These are phyloP conservation scores for Xanthia togata DNA, from an alignment of 2,888 invertebrate species.

Conservation along the genomic window DNA sequence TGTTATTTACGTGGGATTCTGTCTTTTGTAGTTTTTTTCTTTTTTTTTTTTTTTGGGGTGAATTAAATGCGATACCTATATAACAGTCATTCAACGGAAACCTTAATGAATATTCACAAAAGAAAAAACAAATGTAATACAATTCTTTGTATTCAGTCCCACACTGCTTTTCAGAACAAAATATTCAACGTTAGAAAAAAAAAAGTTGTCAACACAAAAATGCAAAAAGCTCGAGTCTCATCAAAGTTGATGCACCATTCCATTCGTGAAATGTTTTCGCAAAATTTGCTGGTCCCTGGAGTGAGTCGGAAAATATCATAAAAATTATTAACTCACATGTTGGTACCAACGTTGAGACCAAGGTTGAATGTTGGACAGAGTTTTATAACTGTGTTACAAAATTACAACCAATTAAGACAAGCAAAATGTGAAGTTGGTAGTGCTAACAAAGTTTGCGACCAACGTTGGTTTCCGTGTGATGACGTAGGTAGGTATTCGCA, in stretches of 20 bases:
- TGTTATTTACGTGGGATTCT: too few relatives aligned
- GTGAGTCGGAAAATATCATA: slow-evolving; percentile 15
- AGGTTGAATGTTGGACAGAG: not conserved
- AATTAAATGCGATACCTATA: too few relatives aligned
- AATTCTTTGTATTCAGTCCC: not conserved
- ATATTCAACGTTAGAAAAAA: slow-evolving; percentile 5
- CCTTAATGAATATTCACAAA: not conserved
- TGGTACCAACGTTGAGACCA: slow-evolving; percentile 20
- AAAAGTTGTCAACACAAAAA: slow-evolving; percentile 22
- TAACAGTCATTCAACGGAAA: not conserved
- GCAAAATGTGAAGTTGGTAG: not conserved
- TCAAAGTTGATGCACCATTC: slow-evolving; percentile 49
- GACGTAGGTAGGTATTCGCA: too few relatives aligned
- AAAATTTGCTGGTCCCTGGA: slow-evolving; percentile 26
- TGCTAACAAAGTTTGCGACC: not conserved
- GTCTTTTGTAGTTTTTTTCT: too few relatives aligned
- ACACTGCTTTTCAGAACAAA: slow-evolving; percentile 7
- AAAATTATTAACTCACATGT: slow-evolving; percentile 42
- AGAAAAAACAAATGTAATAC: not conserved
- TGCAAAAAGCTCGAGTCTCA: slow-evolving; percentile 25
- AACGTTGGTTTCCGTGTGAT: not conserved
- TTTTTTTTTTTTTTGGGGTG: too few relatives aligned
- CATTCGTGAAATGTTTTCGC: slow-evolving; percentile 36
- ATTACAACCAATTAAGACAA: not conserved
- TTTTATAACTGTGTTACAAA: not conserved